Evolutionary conservation across 1,140 invertebrate species (phyloP).

Genomic region (Drosophila saltans): DNA sequence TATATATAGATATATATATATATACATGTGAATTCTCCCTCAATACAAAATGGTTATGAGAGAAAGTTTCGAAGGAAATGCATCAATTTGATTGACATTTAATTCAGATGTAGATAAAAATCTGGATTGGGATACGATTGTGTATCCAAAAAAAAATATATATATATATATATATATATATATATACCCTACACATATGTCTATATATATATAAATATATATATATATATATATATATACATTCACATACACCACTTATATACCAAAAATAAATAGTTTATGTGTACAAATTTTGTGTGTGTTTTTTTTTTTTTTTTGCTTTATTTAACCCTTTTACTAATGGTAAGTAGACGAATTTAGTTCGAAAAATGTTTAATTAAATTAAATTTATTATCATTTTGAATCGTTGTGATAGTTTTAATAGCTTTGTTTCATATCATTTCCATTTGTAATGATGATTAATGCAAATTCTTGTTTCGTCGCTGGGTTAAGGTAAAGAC

Average conservation of each 20-base stretch:
- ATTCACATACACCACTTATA: constrained; percentile 39
- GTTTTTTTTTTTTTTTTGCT: background rate
- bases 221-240: constrained; percentile 44
- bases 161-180: too few species aligned
- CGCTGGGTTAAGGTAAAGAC: background rate
- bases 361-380: background rate
- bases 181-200: constrained; percentile 6
- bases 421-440: too few species aligned
- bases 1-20: constrained; percentile 25
- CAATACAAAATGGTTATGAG: background rate
- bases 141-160: constrained; percentile 46
- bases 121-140: constrained; percentile 21
- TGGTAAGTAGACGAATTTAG: too few species aligned
- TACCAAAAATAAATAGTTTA: constrained; percentile 75
- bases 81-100: constrained; percentile 5
- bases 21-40: constrained; percentile 17
- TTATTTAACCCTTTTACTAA: too few species aligned
- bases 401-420: too few species aligned
- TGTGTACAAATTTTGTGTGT: constrained; percentile 25
- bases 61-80: background rate
- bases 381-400: too few species aligned
- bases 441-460: constrained; percentile 11
- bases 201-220: constrained; percentile 44
- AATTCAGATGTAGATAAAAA: background rate
- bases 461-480: background rate